phyloP scores from a whole-genome alignment of 2,113 vertebrate genomes.

The Eubucco bourcierii region DNA sequence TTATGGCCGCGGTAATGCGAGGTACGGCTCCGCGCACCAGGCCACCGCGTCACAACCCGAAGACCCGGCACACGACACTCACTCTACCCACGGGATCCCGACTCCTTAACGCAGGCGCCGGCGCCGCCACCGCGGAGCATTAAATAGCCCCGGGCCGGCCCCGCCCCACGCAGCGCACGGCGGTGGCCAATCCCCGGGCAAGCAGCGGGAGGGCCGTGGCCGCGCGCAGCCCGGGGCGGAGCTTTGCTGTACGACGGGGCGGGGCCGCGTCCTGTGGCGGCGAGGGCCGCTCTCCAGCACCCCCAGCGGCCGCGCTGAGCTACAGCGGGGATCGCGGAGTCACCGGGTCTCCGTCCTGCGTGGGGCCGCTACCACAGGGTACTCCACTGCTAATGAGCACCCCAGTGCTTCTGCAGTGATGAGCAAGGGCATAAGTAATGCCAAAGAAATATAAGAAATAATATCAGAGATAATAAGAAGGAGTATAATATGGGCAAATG shows the following conservation, averaged over 20 bases:
- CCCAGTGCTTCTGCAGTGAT: no score
- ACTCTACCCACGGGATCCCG: rapidly evolving
- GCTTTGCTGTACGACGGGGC: not conserved
- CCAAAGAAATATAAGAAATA: rapidly evolving
- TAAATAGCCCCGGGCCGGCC: not conserved
- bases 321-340: not conserved
- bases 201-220: rapidly evolving
- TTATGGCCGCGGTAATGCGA: not conserved
- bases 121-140: rapidly evolving
- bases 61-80: rapidly evolving
- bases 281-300: not conserved
- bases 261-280: not conserved
- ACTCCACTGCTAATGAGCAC: rapidly evolving
- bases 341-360: not conserved
- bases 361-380: not conserved
- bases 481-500: rapidly evolving
- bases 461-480: rapidly evolving
- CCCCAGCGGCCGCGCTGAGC: not conserved
- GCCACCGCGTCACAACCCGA: not conserved
- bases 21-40: not conserved
- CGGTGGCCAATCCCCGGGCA: not conserved
- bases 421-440: no score
- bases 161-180: not conserved
- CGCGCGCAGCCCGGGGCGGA: rapidly evolving
- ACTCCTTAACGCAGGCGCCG: rapidly evolving